A percentile compares a stretch with the other conserved stretches of the same genome.
These are phyloP conservation scores for Delphinus delphis DNA, from an alignment of 2,113 vertebrate genomes.

Conservation along the genomic window DNA sequence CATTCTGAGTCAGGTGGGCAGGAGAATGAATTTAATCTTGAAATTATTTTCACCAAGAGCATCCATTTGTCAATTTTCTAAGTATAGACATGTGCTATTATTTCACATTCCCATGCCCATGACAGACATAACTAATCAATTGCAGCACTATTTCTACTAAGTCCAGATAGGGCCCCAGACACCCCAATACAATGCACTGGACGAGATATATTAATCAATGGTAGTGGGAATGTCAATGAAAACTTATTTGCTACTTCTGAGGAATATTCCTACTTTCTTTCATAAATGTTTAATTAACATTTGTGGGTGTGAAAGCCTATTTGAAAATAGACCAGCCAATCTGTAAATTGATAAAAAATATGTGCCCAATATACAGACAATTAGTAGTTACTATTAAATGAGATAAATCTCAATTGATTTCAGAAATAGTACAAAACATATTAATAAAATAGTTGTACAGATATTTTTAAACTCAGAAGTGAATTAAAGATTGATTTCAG, in stretches of 20 bases:
- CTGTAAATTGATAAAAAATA: background rate
- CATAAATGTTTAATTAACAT: background rate
- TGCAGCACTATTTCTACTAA: background rate
- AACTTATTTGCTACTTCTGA: background rate
- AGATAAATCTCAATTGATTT: background rate
- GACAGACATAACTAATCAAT: background rate
- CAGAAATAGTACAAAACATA: background rate
- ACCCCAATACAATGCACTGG: background rate
- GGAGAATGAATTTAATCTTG: background rate
- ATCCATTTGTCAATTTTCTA: background rate
- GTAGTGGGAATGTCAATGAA: background rate
- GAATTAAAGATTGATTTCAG: background rate
- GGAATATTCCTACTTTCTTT: background rate
- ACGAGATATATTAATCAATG: background rate
- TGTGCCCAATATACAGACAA: background rate
- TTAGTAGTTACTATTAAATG: background rate
- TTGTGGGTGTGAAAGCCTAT: background rate
- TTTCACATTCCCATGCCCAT: background rate
- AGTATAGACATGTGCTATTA: background rate
- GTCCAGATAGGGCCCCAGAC: background rate
- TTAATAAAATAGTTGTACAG: background rate
- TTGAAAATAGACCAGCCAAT: background rate
- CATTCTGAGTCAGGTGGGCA: background rate
- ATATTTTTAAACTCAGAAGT: background rate
- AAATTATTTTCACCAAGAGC: background rate